These are phyloP conservation scores for Struthidea cinerea DNA, from an alignment of 2,113 vertebrate genomes.

Conservation along the genomic window DNA sequence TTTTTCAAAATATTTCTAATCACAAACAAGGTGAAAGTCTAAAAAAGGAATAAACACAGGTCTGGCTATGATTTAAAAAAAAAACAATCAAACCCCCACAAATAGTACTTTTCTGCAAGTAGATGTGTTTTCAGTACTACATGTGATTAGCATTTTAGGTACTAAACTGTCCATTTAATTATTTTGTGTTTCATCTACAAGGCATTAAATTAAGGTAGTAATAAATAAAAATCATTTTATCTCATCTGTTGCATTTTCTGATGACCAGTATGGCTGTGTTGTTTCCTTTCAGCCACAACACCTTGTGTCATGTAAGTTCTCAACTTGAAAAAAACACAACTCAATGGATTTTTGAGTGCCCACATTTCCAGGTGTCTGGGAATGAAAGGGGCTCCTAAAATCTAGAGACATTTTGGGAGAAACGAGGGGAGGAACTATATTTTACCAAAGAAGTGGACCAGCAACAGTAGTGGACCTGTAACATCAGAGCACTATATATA, in stretches of 20 bases:
- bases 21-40: not conserved
- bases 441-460: not conserved
- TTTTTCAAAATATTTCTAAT: not conserved
- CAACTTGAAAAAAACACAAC: not conserved
- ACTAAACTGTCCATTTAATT: not conserved
- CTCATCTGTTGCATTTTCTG: not conserved
- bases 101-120: not conserved
- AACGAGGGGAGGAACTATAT: not conserved
- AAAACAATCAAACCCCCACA: not conserved
- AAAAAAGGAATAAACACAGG: not conserved
- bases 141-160: not conserved
- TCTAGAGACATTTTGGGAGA: not conserved
- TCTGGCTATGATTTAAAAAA: not conserved
- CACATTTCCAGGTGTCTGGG: not conserved
- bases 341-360: not conserved
- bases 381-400: not conserved
- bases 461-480: not conserved
- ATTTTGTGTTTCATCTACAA: not conserved
- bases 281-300: not conserved
- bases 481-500: not conserved
- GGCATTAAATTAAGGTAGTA: not conserved
- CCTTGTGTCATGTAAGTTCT: not conserved
- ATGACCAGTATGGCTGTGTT: not conserved
- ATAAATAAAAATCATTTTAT: not conserved
- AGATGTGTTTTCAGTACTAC: not conserved